Percentiles rank a stretch among this genome's conserved stretches.
Conservation (phyloP, 1,140 invertebrate species). For the Ylistrum balloti region DNA sequence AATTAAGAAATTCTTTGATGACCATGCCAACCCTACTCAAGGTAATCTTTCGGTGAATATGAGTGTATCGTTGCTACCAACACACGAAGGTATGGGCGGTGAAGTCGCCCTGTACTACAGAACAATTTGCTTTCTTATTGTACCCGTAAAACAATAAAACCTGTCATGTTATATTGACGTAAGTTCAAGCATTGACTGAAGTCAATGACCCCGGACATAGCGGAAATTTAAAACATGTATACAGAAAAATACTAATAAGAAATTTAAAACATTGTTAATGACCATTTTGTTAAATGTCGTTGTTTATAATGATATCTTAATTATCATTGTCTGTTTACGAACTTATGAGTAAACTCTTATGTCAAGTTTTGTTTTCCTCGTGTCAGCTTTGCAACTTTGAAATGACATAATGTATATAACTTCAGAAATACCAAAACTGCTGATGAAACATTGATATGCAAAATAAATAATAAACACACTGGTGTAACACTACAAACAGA, state of each 20-base stretch:
- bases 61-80: background rate
- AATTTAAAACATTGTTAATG: background rate
- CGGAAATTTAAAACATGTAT: background rate
- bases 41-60: background rate
- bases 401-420: too few species aligned
- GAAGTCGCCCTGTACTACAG: background rate
- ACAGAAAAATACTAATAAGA: background rate
- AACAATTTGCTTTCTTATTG: background rate
- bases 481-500: too few species aligned
- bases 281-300: background rate
- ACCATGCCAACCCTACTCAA: background rate
- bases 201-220: background rate
- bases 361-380: background rate
- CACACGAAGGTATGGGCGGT: background rate
- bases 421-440: too few species aligned
- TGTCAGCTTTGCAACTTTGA: background rate
- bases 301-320: background rate
- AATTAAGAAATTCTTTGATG: constrained; percentile 31
- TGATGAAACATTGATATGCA: too few species aligned
- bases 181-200: background rate
- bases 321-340: background rate
- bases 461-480: too few species aligned
- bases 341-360: background rate
- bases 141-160: background rate
- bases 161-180: background rate